phyloP scores from a whole-genome alignment of 2,888 invertebrate species.

The Drosophila hamatofila region DNA sequence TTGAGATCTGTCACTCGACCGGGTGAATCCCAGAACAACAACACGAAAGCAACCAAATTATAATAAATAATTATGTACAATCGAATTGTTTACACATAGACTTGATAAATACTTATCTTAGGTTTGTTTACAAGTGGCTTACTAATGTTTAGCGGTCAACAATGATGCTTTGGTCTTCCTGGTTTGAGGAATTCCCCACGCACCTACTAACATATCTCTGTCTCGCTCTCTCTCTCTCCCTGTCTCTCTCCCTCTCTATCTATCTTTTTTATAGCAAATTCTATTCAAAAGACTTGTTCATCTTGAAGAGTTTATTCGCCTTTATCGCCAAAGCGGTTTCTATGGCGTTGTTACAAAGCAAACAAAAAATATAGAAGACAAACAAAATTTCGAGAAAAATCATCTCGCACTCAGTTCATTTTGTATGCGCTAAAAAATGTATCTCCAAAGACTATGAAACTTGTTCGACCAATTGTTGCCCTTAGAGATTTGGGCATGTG shows the following conservation, averaged over 20 bases:
- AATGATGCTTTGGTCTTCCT: slow-evolving; percentile 43
- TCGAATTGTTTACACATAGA: slow-evolving; percentile 2
- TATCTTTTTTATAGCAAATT: slow-evolving; percentile 22
- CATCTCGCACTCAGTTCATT: slow-evolving; percentile 6
- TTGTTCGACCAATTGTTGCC: neutral
- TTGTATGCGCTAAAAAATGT: slow-evolving; percentile 1
- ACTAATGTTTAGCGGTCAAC: neutral
- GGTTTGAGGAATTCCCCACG: slow-evolving; percentile 31
- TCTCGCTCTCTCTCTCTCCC: neutral
- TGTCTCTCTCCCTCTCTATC: neutral
- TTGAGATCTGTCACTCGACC: slow-evolving; percentile 42
- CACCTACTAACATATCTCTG: slow-evolving; percentile 4
- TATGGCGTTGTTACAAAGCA: slow-evolving; percentile 61
- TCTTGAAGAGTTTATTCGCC: slow-evolving; percentile 80
- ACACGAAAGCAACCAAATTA: slow-evolving; percentile 10
- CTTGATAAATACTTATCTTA: slow-evolving; percentile 12
- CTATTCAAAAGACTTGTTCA: slow-evolving; percentile 64
- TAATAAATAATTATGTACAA: slow-evolving; percentile 33
- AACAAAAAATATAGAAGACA: slow-evolving; percentile 29
- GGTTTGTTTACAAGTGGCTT: slow-evolving; percentile 15
- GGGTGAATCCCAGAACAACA: slow-evolving; percentile 61
- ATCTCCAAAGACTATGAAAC: slow-evolving; percentile 1
- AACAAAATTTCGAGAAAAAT: slow-evolving; percentile 22
- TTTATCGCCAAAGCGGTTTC: slow-evolving; percentile 58
- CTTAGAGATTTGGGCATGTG: neutral